Evolutionary conservation across 1,140 invertebrate genomes (phyloP).

Genomic region (Sitobion miscanthi): DNA sequence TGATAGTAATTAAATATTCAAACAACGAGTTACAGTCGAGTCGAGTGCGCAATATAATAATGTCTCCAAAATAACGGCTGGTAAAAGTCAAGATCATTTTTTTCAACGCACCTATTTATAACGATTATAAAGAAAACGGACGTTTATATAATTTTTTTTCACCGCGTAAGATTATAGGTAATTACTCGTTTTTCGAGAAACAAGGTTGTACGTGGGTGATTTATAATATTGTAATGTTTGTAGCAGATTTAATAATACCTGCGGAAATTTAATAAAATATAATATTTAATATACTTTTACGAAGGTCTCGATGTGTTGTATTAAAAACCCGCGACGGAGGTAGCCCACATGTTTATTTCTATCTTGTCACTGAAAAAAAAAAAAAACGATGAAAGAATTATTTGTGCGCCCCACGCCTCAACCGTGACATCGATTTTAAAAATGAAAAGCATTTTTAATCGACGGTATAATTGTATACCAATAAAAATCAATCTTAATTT

Average conservation of each 20-base stretch:
- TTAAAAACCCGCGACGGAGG: not conserved
- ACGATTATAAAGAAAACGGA: not conserved
- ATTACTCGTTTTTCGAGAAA: not conserved
- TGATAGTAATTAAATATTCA: conserved; percentile 20
- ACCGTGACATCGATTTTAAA: not conserved
- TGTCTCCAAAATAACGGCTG: not conserved
- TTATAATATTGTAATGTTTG: not conserved
- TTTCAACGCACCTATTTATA: not conserved
- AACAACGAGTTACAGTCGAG: not conserved
- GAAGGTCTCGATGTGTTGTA: not conserved
- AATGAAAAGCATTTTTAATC: not conserved
- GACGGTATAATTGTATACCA: not conserved
- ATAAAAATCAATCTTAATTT: not conserved
- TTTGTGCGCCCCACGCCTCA: not conserved
- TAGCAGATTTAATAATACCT: not conserved
- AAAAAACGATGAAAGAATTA: not conserved
- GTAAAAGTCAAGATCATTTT: not conserved
- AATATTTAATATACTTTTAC: not conserved
- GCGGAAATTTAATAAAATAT: not conserved
- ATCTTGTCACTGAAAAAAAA: not conserved
- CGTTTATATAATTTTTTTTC: too few species aligned
- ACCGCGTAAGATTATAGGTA: too few species aligned
- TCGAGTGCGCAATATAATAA: not conserved
- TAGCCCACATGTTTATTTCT: not conserved
- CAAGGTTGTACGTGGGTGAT: not conserved